These are phyloP conservation scores for Myodes glareolus DNA, from an alignment of 2,113 vertebrate genomes.

Conservation along the genomic window DNA sequence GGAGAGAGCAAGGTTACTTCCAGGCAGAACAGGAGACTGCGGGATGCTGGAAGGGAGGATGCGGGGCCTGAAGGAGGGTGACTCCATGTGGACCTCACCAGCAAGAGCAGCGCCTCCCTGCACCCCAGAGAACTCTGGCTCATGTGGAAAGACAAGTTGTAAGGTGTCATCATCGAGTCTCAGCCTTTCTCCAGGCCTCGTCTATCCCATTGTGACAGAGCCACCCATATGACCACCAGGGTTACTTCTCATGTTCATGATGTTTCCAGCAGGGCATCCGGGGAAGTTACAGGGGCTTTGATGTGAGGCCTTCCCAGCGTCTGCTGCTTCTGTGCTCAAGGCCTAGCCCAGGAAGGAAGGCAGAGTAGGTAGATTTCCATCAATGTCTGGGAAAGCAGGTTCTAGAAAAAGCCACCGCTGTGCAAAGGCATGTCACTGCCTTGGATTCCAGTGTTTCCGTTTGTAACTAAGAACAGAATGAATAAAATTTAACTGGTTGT, in stretches of 20 bases:
- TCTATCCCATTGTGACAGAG: not conserved
- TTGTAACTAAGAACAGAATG: not conserved
- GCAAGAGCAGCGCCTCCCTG: not conserved
- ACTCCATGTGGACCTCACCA: not conserved
- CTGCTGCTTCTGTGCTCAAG: not conserved
- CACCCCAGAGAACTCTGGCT: not conserved
- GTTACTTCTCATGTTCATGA: not conserved
- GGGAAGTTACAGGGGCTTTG: fast-evolving
- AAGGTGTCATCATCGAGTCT: not conserved
- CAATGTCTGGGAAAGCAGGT: not conserved
- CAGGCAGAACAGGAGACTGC: not conserved
- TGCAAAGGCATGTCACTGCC: not conserved
- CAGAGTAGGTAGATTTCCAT: not conserved
- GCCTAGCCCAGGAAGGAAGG: not conserved
- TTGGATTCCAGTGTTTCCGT: not conserved
- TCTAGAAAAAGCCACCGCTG: not conserved
- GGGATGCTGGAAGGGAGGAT: not conserved
- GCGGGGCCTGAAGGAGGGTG: not conserved
- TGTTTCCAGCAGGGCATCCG: not conserved
- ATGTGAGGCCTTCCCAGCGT: not conserved
- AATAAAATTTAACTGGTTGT: not conserved
- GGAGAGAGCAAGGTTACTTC: slow-evolving; percentile 57
- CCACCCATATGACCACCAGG: not conserved
- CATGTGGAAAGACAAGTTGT: not conserved
- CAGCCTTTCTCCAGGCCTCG: not conserved